Evolutionary conservation across 2,797 vertebrate species (phyloP).

Genomic region (Heterohyrax brucei): DNA sequence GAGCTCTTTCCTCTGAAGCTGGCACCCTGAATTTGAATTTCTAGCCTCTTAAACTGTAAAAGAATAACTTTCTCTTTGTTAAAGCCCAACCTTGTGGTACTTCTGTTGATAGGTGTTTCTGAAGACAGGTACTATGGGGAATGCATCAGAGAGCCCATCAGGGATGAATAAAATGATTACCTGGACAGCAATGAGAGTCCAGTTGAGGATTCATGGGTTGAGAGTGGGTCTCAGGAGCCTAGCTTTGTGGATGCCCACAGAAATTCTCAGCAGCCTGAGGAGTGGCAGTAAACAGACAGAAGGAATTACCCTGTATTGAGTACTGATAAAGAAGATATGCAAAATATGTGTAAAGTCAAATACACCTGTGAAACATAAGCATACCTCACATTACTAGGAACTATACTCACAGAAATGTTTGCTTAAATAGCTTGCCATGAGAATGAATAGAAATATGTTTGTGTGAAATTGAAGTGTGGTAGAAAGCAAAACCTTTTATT

Average conservation of each 20-base stretch:
- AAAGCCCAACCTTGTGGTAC: too few species aligned
- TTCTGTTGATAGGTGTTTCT: too few species aligned
- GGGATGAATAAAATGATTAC: background rate
- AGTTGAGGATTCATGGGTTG: background rate
- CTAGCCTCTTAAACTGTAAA: too few species aligned
- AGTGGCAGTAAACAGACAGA: background rate
- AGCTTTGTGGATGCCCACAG: background rate
- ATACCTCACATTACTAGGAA: background rate
- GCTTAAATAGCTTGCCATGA: background rate
- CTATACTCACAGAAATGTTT: background rate
- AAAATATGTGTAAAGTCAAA: background rate
- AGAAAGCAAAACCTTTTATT: background rate
- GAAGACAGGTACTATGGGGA: background rate
- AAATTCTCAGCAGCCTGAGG: background rate
- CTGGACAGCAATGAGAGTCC: background rate
- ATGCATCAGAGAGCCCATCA: background rate
- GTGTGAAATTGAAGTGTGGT: background rate
- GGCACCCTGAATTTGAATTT: too few species aligned
- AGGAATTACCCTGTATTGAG: background rate
- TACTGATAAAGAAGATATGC: background rate
- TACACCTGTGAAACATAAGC: background rate
- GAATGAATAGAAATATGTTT: slow-evolving; percentile 36
- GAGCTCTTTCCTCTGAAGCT: too few species aligned
- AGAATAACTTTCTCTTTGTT: too few species aligned
- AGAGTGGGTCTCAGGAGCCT: background rate